Evolutionary conservation across 2,797 vertebrate species (phyloP).

Genomic region (Dendrocincla fuliginosa): DNA sequence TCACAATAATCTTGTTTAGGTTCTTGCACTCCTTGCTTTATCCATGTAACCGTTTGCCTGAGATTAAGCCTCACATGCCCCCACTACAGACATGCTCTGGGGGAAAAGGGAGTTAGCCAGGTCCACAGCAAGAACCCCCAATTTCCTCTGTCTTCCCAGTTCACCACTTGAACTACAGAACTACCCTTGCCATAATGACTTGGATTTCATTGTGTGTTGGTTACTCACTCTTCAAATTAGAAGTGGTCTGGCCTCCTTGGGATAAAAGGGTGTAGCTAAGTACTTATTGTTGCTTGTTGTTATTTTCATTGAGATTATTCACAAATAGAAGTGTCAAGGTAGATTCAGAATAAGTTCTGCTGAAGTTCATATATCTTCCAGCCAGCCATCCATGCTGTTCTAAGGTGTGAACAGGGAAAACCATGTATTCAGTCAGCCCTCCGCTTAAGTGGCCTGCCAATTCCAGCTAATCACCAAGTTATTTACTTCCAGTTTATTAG

Average conservation of each 20-base stretch:
- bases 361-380: slow-evolving; percentile 25
- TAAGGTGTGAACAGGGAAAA: slow-evolving; percentile 49
- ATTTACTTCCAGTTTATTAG: slow-evolving; percentile 85
- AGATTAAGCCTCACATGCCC: background rate
- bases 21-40: background rate
- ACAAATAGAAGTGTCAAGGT: slow-evolving; percentile 18
- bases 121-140: background rate
- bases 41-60: background rate
- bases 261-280: slow-evolving; percentile 1
- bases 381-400: slow-evolving; percentile 18
- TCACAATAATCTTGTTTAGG: background rate
- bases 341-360: slow-evolving; percentile 43
- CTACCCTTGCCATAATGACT: background rate
- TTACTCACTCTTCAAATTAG: background rate
- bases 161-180: background rate
- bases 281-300: background rate
- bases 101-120: background rate
- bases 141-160: background rate
- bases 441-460: slow-evolving; percentile 83
- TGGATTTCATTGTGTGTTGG: background rate
- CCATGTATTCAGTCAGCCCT: slow-evolving; percentile 4
- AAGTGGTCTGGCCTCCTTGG: slow-evolving; percentile 1
- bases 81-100: background rate
- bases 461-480: slow-evolving; percentile 76
- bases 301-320: slow-evolving; percentile 22